Conservation (phyloP, 2,888 invertebrate species). For the Acholoe squamosa region DNA sequence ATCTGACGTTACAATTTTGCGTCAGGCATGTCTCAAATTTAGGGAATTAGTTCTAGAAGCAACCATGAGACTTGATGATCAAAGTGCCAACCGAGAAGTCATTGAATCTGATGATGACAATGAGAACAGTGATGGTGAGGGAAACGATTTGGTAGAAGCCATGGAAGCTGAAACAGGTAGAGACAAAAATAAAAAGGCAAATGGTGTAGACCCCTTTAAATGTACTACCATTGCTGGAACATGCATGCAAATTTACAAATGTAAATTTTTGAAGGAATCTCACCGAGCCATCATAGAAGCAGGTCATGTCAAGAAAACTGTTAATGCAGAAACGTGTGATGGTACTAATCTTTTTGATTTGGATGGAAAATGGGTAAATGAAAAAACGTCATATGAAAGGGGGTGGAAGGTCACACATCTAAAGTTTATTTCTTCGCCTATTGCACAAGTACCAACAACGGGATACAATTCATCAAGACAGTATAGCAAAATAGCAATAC, state of each 20-base stretch:
- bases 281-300: not conserved
- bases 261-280: conserved; percentile 59
- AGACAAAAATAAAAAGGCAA: not conserved
- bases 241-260: conserved; percentile 67
- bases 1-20: conserved; percentile 1
- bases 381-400: not conserved
- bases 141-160: not conserved
- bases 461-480: conserved; percentile 66
- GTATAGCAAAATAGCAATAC: conserved; percentile 60
- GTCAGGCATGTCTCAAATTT: conserved; percentile 1
- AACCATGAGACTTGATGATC: conserved; percentile 63
- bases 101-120: conserved; percentile 20
- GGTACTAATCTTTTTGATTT: not conserved
- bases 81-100: conserved; percentile 68
- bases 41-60: not conserved
- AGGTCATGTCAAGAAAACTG: not conserved
- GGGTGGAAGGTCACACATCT: not conserved
- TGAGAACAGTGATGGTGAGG: not conserved
- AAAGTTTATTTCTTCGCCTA: conserved; percentile 24
- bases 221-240: conserved; percentile 69
- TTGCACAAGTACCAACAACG: conserved; percentile 66
- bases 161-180: not conserved
- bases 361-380: not conserved
- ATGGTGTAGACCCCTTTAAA: conserved; percentile 67
- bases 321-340: not conserved